phyloP scores from a whole-genome alignment of 2,797 vertebrate genomes.

The Bucorvus abyssinicus region DNA sequence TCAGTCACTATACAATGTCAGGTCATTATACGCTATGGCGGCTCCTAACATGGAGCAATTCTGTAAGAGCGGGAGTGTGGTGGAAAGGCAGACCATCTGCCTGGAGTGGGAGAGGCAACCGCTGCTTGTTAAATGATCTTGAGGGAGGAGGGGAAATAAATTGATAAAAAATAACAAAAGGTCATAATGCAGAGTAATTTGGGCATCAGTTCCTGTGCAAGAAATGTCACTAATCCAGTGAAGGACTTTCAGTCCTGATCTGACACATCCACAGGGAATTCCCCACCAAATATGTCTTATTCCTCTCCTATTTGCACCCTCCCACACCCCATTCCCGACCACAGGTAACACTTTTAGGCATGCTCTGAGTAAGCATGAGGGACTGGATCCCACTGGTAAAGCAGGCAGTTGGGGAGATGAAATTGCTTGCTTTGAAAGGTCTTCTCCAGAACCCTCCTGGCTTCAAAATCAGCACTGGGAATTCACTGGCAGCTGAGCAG shows the following conservation, averaged over 20 bases:
- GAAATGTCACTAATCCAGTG: neutral
- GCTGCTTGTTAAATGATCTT: neutral
- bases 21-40: neutral
- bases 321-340: neutral
- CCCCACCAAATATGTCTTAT: neutral
- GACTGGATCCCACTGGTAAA: neutral
- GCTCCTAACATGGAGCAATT: neutral
- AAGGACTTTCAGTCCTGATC: neutral
- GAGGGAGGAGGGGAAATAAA: neutral
- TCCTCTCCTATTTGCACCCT: neutral
- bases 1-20: too few relatives aligned
- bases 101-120: neutral
- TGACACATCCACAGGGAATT: neutral
- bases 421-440: neutral
- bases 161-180: neutral
- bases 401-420: neutral
- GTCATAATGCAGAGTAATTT: neutral
- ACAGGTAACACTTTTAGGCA: neutral
- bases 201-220: neutral
- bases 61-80: neutral
- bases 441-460: conserved; percentile 16
- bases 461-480: neutral
- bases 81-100: neutral
- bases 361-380: neutral
- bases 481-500: neutral